These are phyloP conservation scores for Metallyticus violacea DNA, from an alignment of 2,888 invertebrate genomes.

Conservation along the genomic window DNA sequence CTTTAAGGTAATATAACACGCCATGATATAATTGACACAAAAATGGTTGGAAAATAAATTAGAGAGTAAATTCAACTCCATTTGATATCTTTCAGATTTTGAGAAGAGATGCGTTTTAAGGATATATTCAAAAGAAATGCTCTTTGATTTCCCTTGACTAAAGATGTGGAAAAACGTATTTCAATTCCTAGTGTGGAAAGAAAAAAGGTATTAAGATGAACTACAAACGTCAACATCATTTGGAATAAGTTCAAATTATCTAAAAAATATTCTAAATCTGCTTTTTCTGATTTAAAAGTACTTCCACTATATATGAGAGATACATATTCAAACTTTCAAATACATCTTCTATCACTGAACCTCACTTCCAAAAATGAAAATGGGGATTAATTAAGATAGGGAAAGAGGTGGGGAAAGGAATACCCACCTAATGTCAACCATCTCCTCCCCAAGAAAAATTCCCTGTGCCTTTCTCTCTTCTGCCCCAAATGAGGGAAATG, in stretches of 20 bases:
- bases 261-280: no score
- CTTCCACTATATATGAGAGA: neutral
- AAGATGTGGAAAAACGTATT: no score
- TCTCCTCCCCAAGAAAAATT: neutral
- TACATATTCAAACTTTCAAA: neutral
- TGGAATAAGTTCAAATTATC: no score
- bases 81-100: no score
- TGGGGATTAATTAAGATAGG: neutral
- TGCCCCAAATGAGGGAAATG: neutral
- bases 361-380: neutral
- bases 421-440: neutral
- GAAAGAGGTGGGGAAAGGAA: neutral
- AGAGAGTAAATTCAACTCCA: neutral
- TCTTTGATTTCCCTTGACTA: no score
- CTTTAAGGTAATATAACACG: neutral
- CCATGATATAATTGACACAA: neutral
- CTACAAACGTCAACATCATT: neutral
- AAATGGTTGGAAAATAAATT: neutral
- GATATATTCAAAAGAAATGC: neutral
- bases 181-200: neutral
- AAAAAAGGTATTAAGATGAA: neutral
- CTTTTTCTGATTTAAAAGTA: neutral
- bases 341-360: neutral
- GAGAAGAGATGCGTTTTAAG: no score
- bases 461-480: neutral